phyloP scores from a whole-genome alignment of 2,113 vertebrate genomes.

The Megaptera novaeangliae region DNA sequence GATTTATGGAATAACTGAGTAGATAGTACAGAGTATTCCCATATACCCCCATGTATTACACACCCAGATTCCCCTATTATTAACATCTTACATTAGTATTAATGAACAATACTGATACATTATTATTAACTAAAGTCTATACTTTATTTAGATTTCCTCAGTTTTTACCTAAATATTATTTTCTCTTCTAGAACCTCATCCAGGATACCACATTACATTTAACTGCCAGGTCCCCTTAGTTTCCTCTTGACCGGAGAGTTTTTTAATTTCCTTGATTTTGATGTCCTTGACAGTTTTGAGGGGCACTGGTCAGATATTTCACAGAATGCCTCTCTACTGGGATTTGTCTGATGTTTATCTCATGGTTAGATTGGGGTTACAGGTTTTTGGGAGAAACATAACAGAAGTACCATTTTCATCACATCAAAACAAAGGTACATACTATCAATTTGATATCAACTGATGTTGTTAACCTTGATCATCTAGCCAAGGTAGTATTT shows the following conservation, averaged over 20 bases:
- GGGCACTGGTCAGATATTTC: too few relatives aligned
- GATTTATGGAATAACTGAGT: not conserved
- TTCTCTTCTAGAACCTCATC: not conserved
- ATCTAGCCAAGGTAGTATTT: not conserved
- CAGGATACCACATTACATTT: not conserved
- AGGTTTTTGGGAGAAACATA: not conserved
- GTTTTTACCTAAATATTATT: not conserved
- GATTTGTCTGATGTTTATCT: too few relatives aligned
- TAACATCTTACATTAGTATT: not conserved
- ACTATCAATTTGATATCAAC: not conserved
- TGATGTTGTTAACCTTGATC: not conserved
- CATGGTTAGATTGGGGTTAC: too few relatives aligned
- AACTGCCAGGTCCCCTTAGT: not conserved
- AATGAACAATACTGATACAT: not conserved
- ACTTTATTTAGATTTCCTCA: not conserved
- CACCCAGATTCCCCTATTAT: not conserved
- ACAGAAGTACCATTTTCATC: constrained; percentile 12
- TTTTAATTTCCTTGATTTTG: not conserved
- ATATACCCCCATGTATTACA: not conserved
- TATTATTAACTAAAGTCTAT: not conserved
- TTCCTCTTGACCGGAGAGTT: not conserved
- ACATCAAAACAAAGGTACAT: not conserved
- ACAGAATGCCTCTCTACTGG: too few relatives aligned
- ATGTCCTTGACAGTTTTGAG: not conserved
- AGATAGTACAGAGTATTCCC: not conserved